Evolutionary conservation across 2,797 vertebrate species (phyloP).

Genomic region (Phoebastria nigripes): DNA sequence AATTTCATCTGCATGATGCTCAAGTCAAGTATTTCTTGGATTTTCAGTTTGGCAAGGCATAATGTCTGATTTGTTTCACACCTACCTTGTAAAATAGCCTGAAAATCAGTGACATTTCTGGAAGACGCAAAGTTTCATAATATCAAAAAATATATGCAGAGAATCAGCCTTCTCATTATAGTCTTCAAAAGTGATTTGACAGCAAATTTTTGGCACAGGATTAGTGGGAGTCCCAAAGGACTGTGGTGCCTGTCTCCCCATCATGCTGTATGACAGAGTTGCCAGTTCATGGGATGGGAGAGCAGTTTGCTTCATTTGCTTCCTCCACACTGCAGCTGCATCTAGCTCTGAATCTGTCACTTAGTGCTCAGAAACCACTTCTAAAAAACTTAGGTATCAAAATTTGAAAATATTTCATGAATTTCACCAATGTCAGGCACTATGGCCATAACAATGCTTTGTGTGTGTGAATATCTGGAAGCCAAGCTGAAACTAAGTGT

Average conservation of each 20-base stretch:
- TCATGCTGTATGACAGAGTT: neutral
- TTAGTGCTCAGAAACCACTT: neutral
- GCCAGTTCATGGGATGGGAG: neutral
- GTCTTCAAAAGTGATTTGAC: neutral
- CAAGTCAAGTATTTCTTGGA: neutral
- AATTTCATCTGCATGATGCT: neutral
- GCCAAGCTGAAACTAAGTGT: neutral
- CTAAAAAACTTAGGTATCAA: neutral
- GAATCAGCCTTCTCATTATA: neutral
- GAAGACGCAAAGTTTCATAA: neutral
- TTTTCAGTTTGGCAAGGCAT: neutral
- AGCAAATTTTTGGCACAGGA: neutral
- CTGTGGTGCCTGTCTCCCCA: neutral
- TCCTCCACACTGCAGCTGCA: neutral
- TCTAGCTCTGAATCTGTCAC: neutral
- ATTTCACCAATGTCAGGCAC: neutral
- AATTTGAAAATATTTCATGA: neutral
- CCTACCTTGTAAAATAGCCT: neutral
- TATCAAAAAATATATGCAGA: neutral
- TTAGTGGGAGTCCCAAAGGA: neutral
- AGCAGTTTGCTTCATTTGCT: neutral
- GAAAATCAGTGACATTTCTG: neutral
- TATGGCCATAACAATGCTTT: neutral
- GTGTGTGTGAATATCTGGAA: neutral
- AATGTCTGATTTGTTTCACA: neutral